Evolutionary conservation across 2,888 invertebrate species (phyloP), one percentile per base, ranked within the genome.

Genomic region (Coleophora deauratella): DNA sequence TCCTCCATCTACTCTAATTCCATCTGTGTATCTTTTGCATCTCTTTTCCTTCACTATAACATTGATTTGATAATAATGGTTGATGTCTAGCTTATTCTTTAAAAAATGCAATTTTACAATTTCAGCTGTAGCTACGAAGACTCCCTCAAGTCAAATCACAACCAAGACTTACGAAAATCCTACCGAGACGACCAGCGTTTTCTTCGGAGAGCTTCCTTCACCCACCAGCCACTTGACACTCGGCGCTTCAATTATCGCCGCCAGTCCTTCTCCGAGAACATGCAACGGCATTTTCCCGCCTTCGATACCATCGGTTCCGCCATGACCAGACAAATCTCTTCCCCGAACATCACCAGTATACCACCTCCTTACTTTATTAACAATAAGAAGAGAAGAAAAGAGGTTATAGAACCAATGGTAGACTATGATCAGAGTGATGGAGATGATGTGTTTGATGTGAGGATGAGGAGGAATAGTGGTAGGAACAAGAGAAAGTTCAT

Each of bases 111-210:
- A 21, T 21, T 21, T 21, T 4, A 21, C 21, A 31, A 31, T 67
- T 67, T 41, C 72, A 90, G 88, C 58, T 91, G 91, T 72, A 93
- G 93, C 61, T 94, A 94, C 67, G 94, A 94, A 73, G 94, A 94
- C 62, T 93, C 93, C 0, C 73, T 94, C 33, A 93, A 93, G 66
- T 91, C 91, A 0, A 90, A 59, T 69, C 88, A 63, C 78, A 89
- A 69, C 46, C 80, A 69, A 52, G 78, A 57, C 45, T 9, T 52
- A 50, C 37, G 52, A 1, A 77, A 78, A 38, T 52, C 64, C 0
- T 74, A 69, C 42, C 66, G 59, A 0, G 52, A 58, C 1, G 78
- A 79, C 3, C 62, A 65, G 0, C 64, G 72, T n/a, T 73, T 75
- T 45, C 52, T 64, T 9, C 59, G 85, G 1, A 57, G 84, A 47